phyloP scores from a whole-genome alignment of 2,113 vertebrate genomes.

The Oryzias celebensis region DNA sequence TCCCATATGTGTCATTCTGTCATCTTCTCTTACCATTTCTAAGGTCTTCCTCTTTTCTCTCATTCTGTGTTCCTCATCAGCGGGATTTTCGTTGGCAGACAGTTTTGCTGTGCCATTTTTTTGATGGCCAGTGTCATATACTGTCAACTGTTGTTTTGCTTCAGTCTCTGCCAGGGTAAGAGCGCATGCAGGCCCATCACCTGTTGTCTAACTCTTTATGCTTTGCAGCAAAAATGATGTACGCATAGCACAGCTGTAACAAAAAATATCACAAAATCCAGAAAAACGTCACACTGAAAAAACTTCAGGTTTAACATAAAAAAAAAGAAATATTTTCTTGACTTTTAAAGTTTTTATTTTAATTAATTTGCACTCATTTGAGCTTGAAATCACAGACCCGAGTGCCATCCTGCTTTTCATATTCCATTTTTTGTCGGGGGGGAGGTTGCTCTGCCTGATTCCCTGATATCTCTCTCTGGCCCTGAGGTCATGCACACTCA shows the following conservation, averaged over 20 bases:
- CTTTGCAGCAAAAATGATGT: constrained; percentile 53
- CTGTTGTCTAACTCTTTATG: constrained; percentile 60
- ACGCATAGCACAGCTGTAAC: constrained; percentile 39
- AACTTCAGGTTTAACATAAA: constrained; percentile 63
- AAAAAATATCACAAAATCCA: constrained; percentile 35
- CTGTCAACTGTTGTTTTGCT: constrained; percentile 36
- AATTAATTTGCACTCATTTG: constrained; percentile 74
- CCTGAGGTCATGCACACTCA: constrained; percentile 64
- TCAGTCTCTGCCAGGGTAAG: constrained; percentile 41
- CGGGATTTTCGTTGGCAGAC: constrained; percentile 61
- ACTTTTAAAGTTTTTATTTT: constrained; percentile 71
- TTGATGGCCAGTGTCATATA: constrained; percentile 60
- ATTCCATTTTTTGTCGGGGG: constrained; percentile 53
- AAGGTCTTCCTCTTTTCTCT: constrained; percentile 34
- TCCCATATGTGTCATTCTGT: constrained; percentile 61
- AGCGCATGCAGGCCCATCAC: constrained; percentile 55
- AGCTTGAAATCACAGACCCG: constrained; percentile 49
- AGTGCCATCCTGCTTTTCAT: constrained; percentile 51
- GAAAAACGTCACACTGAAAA: constrained; percentile 53
- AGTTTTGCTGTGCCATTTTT: constrained; percentile 41
- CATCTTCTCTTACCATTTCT: constrained; percentile 54
- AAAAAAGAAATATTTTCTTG: constrained; percentile 63
- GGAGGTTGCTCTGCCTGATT: constrained; percentile 55
- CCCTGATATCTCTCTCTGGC: constrained; percentile 63
- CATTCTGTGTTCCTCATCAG: constrained; percentile 40